Conservation (phyloP, 2,797 vertebrate genomes). For the Rhodeus uyekii region DNA sequence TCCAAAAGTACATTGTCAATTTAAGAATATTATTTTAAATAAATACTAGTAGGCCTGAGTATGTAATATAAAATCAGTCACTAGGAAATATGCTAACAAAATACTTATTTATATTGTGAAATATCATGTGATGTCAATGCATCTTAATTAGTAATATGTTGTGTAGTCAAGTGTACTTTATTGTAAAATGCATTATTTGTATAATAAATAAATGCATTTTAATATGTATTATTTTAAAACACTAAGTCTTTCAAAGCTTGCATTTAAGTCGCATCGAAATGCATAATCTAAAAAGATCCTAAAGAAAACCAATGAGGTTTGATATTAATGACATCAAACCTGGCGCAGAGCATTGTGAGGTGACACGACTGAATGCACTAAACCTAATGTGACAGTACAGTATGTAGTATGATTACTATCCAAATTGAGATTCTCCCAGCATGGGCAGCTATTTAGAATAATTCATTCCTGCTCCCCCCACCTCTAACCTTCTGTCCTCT, state of each 20-base stretch:
- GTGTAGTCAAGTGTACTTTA: not conserved
- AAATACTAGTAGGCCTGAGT: not conserved
- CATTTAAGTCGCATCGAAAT: not conserved
- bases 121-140: not conserved
- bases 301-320: not conserved
- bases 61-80: not conserved
- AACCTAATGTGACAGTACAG: not conserved
- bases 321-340: not conserved
- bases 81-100: not conserved
- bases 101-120: not conserved
- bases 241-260: not conserved
- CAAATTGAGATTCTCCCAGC: not conserved
- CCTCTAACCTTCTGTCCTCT: constrained; percentile 11
- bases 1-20: not conserved
- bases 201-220: not conserved
- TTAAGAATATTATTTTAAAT: not conserved
- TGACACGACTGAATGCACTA: not conserved
- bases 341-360: not conserved
- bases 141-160: not conserved
- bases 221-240: no score
- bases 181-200: not conserved
- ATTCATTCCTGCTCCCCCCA: not conserved
- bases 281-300: not conserved
- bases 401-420: not conserved
- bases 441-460: not conserved